phyloP scores from a whole-genome alignment of 2,113 vertebrate genomes.

The Climacteris rufus region DNA sequence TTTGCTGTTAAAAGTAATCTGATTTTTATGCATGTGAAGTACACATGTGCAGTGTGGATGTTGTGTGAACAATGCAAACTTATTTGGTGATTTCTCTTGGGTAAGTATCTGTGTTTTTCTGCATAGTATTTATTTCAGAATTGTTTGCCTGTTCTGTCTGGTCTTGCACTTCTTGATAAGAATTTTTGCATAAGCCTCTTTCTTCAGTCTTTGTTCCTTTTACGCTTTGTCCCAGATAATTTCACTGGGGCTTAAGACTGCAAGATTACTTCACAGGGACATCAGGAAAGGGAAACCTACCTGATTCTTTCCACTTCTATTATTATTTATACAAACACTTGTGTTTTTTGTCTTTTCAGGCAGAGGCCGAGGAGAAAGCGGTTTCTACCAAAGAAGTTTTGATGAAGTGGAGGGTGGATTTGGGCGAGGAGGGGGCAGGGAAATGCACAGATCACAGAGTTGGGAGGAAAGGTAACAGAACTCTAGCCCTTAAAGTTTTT shows the following conservation, averaged over 20 bases:
- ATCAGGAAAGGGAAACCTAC: not conserved
- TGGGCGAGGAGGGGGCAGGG: slow-evolving; percentile 88
- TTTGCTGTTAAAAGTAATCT: not conserved
- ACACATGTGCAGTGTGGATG: not conserved
- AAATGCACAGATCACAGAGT: slow-evolving; percentile 98
- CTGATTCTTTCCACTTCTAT: not conserved
- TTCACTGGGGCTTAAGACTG: not conserved
- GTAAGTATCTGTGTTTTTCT: slow-evolving; percentile 31
- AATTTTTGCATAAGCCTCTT: not conserved
- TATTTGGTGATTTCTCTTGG: not conserved
- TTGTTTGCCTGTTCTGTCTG: not conserved
- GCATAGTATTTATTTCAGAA: not conserved
- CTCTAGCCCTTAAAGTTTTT: not conserved
- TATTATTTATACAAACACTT: slow-evolving; percentile 29
- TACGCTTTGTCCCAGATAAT: not conserved
- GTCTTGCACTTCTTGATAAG: not conserved
- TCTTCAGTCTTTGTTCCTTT: not conserved
- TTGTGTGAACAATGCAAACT: not conserved
- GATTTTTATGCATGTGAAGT: not conserved
- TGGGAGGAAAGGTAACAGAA: slow-evolving; percentile 96
- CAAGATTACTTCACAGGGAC: not conserved
- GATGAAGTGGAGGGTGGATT: slow-evolving; percentile 97
- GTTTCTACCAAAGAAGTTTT: slow-evolving; percentile 99
- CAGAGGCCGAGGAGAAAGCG: slow-evolving; percentile 94
- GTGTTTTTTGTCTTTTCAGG: slow-evolving; percentile 78